Percentiles rank a stretch among this genome's conserved stretches.
These are phyloP conservation scores for Nansenia antarctica DNA, from an alignment of 2,113 vertebrate genomes.

Conservation along the genomic window DNA sequence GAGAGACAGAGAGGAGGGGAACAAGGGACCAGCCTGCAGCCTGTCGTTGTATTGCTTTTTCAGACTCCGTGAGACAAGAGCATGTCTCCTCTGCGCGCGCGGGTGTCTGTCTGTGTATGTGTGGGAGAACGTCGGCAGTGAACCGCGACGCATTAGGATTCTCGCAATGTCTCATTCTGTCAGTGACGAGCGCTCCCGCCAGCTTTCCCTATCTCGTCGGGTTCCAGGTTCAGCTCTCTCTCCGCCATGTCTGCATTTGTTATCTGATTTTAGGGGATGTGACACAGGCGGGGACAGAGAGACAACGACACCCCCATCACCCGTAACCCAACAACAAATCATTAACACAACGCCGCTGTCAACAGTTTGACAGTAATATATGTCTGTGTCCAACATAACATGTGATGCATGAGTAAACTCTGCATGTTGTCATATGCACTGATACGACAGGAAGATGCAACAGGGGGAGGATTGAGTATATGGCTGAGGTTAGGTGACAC, in stretches of 20 bases:
- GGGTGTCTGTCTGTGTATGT: not conserved
- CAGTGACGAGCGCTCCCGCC: not conserved
- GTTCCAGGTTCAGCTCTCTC: conserved; percentile 25
- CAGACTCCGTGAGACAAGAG: not conserved
- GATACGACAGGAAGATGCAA: not conserved
- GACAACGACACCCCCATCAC: conserved; percentile 26
- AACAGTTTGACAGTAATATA: conserved; percentile 36
- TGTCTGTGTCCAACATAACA: conserved; percentile 35
- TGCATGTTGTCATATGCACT: conserved; percentile 8
- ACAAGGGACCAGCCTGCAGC: not conserved
- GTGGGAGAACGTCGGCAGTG: not conserved
- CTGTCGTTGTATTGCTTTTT: not conserved
- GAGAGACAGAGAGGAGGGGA: not conserved
- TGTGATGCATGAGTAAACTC: conserved; percentile 34
- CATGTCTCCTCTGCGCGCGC: not conserved
- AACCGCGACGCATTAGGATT: conserved; percentile 13
- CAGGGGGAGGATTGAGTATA: not conserved
- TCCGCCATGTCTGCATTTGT: conserved; percentile 19
- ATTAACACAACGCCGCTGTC: conserved; percentile 1
- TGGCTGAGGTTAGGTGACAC: too few species aligned
- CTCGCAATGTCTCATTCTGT: not conserved
- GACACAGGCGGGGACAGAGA: conserved; percentile 11
- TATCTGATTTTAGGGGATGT: conserved; percentile 34
- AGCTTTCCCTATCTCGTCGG: conserved; percentile 22
- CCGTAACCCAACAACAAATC: conserved; percentile 23